These are phyloP conservation scores for Cremastobaeus sp. DNA, from an alignment of 2,888 invertebrate genomes.

Conservation along the genomic window DNA sequence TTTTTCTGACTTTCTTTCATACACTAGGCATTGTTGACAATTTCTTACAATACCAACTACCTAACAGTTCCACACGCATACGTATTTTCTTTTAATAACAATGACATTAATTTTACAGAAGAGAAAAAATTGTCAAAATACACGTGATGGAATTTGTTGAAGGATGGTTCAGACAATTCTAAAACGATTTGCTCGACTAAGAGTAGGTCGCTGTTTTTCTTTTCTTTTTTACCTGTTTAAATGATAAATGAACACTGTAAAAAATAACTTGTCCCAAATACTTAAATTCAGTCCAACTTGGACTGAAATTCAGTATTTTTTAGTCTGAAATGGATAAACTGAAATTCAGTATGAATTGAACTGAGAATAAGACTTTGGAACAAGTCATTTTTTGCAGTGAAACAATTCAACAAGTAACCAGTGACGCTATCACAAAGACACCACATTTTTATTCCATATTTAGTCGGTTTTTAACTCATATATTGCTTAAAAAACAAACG, in stretches of 20 bases:
- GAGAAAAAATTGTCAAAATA: constrained; percentile 8
- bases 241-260: too few relatives aligned
- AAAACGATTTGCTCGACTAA: constrained; percentile 7
- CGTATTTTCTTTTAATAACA: background rate
- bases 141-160: background rate
- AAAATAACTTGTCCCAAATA: too few relatives aligned
- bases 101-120: background rate
- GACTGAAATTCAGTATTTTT: too few relatives aligned
- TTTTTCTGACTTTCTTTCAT: too few relatives aligned
- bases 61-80: constrained; percentile 4
- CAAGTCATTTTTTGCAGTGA: too few relatives aligned
- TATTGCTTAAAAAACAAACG: constrained; percentile 4
- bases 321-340: too few relatives aligned
- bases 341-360: too few relatives aligned
- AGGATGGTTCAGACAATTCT: constrained; percentile 2
- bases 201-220: background rate
- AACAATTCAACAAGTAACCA: background rate
- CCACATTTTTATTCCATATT: constrained; percentile 2
- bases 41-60: too few relatives aligned
- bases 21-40: too few relatives aligned
- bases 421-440: background rate
- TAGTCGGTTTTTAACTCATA: constrained; percentile 5
- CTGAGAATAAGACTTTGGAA: too few relatives aligned
- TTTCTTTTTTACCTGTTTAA: constrained; percentile 6
- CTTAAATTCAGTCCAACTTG: too few relatives aligned